Evolutionary conservation across 2,888 invertebrate species (phyloP).

Genomic region (Cephus pygmeus): DNA sequence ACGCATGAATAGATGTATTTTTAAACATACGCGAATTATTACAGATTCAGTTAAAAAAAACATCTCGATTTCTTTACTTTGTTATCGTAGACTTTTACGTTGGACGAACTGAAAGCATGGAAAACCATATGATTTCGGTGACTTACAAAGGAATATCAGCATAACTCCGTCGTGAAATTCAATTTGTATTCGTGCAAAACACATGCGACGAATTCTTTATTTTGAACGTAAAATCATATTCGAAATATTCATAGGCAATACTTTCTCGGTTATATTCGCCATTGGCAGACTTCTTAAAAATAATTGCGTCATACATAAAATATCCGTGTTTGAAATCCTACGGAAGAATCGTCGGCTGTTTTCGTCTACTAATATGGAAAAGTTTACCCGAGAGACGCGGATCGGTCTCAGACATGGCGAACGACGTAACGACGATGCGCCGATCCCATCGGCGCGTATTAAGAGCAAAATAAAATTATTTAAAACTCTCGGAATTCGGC

Average conservation of each 20-base stretch:
- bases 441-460: slow-evolving; percentile 52
- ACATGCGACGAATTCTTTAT: not conserved
- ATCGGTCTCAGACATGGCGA: not conserved
- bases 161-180: not conserved
- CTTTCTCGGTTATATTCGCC: not conserved
- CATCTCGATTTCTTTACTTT: too few relatives aligned
- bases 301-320: not conserved
- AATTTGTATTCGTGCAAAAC: not conserved
- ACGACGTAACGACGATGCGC: not conserved
- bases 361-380: not conserved
- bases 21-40: not conserved
- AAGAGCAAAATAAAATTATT: slow-evolving; percentile 59
- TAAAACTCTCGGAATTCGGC: slow-evolving; percentile 52
- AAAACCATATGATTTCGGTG: not conserved
- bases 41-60: not conserved
- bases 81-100: not conserved
- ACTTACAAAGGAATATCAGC: not conserved
- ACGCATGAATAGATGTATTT: not conserved
- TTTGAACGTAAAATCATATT: not conserved
- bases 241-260: not conserved
- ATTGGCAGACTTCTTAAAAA: not conserved
- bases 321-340: not conserved
- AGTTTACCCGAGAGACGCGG: slow-evolving; percentile 17
- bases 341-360: not conserved
- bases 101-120: not conserved